phyloP scores from a whole-genome alignment of 2,797 vertebrate species.

The Anguilla anguilla region DNA sequence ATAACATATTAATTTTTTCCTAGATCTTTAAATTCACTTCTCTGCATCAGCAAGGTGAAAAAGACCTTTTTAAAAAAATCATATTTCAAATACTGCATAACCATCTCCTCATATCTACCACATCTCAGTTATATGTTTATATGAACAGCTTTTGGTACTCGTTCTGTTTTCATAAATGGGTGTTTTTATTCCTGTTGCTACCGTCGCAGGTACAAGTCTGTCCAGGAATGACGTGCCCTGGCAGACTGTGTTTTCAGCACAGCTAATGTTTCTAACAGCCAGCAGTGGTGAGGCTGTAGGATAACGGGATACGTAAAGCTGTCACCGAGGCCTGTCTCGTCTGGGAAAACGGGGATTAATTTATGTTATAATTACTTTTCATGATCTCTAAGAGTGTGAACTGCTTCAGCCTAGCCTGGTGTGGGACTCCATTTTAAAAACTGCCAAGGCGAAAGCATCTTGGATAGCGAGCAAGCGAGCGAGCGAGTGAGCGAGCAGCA shows the following conservation, averaged over 20 bases:
- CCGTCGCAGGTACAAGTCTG: conserved; percentile 1
- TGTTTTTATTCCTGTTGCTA: conserved; percentile 24
- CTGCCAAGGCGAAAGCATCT: conserved; percentile 39
- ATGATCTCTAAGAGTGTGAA: conserved; percentile 49
- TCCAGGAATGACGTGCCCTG: conserved; percentile 55
- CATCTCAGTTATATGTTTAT: conserved; percentile 7
- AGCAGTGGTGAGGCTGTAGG: conserved; percentile 53
- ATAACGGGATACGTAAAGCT: conserved; percentile 69
- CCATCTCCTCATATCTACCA: background rate
- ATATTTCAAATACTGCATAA: background rate
- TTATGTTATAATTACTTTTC: conserved; percentile 65
- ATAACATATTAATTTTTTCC: background rate
- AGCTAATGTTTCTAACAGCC: conserved; percentile 68
- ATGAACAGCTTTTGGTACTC: background rate
- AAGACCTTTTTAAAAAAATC: background rate
- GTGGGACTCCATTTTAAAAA: conserved; percentile 39
- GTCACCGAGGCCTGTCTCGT: conserved; percentile 64
- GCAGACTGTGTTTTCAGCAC: conserved; percentile 62
- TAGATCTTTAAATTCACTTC: conserved; percentile 18
- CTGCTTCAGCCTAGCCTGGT: conserved; percentile 38
- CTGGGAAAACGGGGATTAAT: conserved; percentile 57
- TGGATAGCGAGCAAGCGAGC: conserved; percentile 5
- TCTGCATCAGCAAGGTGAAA: background rate
- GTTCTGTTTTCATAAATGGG: conserved; percentile 12
- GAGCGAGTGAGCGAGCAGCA: background rate